These are phyloP conservation scores for Epinephelus coioides DNA, from an alignment of 2,797 vertebrate genomes.

Conservation along the genomic window DNA sequence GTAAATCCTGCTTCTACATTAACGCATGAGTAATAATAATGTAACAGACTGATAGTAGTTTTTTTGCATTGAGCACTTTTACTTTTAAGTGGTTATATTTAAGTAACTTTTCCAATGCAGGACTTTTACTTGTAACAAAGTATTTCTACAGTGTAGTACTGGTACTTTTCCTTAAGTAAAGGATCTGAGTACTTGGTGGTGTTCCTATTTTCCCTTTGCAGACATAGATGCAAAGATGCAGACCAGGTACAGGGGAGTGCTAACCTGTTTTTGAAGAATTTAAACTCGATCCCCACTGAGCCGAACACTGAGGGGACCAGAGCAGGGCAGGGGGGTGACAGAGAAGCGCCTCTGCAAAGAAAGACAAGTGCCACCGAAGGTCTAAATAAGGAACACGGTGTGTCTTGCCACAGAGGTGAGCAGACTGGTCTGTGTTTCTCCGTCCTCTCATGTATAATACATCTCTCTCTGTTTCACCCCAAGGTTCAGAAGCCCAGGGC, in stretches of 20 bases:
- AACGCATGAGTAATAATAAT: no score
- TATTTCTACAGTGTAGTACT: no score
- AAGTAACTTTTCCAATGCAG: no score
- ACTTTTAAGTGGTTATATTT: no score
- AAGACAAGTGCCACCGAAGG: constrained; percentile 62
- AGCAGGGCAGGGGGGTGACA: constrained; percentile 26
- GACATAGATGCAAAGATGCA: neutral
- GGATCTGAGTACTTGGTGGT: no score
- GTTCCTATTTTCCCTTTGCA: neutral
- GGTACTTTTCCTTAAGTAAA: no score
- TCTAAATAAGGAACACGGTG: constrained; percentile 67
- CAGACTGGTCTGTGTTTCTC: constrained; percentile 73
- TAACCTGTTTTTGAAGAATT: constrained; percentile 10
- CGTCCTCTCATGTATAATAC: constrained; percentile 87
- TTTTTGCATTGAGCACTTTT: no score
- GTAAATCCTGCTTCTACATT: no score
- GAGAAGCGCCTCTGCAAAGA: constrained; percentile 40
- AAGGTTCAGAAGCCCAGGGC: constrained; percentile 87
- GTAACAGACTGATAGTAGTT: no score
- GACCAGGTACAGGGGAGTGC: neutral
- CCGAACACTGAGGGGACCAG: constrained; percentile 34
- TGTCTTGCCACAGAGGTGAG: constrained; percentile 67
- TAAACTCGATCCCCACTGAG: constrained; percentile 29
- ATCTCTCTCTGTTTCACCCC: constrained; percentile 84
- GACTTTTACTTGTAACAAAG: no score